Percentiles rank a stretch among this genome's conserved stretches.
Conservation (phyloP, 2,888 invertebrate species). For the Rotaria magnacalcarata region DNA sequence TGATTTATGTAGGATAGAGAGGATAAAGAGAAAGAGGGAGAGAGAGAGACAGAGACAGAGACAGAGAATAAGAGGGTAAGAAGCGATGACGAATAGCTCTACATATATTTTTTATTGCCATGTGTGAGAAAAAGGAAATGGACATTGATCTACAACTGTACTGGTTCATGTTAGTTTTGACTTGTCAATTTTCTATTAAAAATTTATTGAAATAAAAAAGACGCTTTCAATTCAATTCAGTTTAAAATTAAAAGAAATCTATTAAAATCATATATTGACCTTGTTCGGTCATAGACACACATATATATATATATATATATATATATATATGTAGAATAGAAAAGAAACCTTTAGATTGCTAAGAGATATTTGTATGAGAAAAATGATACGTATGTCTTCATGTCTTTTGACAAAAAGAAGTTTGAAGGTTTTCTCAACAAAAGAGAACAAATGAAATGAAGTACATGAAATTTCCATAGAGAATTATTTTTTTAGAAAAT, state of each 20-base stretch:
- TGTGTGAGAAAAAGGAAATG: not conserved
- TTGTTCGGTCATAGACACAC: not conserved
- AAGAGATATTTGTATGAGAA: not conserved
- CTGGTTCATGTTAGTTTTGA: not conserved
- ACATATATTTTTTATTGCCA: not conserved
- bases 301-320: not conserved
- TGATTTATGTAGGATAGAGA: slow-evolving; percentile 21
- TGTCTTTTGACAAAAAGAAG: not conserved
- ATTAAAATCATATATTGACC: not conserved
- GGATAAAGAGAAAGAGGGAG: not conserved
- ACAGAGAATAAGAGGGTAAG: not conserved
- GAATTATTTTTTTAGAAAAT: not conserved
- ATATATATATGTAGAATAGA: not conserved
- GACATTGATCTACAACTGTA: not conserved
- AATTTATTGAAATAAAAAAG: not conserved
- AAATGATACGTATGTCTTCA: not conserved
- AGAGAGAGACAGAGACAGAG: not conserved
- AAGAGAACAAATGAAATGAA: not conserved
- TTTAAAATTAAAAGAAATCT: not conserved
- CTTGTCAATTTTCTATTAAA: not conserved
- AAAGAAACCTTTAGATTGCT: slow-evolving; percentile 1
- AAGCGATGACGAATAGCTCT: not conserved
- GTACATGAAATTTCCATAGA: not conserved
- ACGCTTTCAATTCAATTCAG: not conserved
- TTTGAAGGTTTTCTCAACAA: not conserved